A percentile compares a stretch with the other conserved stretches of the same genome.
These are phyloP conservation scores for Carassius carassius DNA, from an alignment of 2,113 vertebrate genomes.

Conservation along the genomic window DNA sequence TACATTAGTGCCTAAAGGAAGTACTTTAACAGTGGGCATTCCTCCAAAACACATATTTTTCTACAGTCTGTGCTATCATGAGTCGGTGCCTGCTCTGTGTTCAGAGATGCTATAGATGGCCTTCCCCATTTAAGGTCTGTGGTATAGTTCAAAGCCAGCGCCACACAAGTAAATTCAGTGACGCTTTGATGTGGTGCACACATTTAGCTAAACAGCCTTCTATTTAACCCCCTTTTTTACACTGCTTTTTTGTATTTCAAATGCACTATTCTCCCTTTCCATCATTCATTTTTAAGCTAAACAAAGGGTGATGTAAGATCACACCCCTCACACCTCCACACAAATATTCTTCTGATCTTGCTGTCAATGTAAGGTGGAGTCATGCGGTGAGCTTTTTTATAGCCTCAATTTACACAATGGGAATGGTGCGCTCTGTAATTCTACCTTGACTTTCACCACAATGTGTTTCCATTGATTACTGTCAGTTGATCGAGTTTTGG, in stretches of 20 bases:
- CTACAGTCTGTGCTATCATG: constrained; percentile 59
- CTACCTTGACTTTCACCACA: constrained; percentile 12
- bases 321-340: constrained; percentile 27
- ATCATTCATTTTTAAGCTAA: not conserved
- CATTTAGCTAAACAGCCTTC: constrained; percentile 21
- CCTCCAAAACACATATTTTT: constrained; percentile 69
- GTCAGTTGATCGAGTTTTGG: not conserved
- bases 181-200: constrained; percentile 39
- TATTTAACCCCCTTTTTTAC: constrained; percentile 12
- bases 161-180: constrained; percentile 21
- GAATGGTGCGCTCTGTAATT: constrained; percentile 1
- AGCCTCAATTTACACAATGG: constrained; percentile 23
- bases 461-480: not conserved
- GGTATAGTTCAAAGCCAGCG: constrained; percentile 31
- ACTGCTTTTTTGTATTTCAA: constrained; percentile 6
- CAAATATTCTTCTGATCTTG: constrained; percentile 27
- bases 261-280: constrained; percentile 27
- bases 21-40: constrained; percentile 61
- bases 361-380: constrained; percentile 22
- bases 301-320: not conserved
- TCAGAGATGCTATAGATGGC: constrained; percentile 56
- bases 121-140: constrained; percentile 52
- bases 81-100: constrained; percentile 65
- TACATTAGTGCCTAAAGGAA: constrained; percentile 55
- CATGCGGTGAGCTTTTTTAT: constrained; percentile 16